Conservation (phyloP, 2,888 invertebrate genomes). For the Latrodectus hesperus region DNA sequence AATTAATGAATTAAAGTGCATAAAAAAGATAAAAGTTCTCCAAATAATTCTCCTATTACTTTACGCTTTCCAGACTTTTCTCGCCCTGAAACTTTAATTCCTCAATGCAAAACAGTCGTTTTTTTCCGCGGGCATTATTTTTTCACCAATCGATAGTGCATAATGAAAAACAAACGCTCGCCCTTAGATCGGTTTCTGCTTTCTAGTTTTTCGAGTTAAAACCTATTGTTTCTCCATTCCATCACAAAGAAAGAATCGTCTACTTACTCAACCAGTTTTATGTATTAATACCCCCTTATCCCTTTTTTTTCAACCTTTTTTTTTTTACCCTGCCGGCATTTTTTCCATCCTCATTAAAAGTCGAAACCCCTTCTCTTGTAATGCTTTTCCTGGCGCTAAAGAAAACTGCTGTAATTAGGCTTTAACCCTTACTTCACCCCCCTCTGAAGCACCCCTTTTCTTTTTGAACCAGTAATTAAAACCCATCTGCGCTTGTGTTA, state of each 20-base stretch:
- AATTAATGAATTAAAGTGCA: no score
- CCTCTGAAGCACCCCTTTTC: constrained; percentile 6
- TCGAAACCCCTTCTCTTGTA: constrained; percentile 30
- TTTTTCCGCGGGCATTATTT: background rate
- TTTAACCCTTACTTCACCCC: constrained; percentile 20
- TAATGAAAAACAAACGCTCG: background rate
- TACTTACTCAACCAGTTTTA: constrained; percentile 52
- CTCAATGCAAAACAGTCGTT: no score
- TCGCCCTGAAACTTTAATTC: no score
- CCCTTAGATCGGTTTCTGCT: background rate
- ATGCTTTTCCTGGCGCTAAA: constrained; percentile 34
- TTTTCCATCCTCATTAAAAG: constrained; percentile 47
- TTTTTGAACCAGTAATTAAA: constrained; percentile 60
- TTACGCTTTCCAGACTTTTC: no score
- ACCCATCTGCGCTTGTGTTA: constrained; percentile 67
- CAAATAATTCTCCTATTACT: no score
- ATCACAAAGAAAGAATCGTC: background rate
- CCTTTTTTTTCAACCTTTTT: background rate
- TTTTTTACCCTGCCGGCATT: background rate
- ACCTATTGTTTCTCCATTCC: background rate
- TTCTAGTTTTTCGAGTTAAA: background rate
- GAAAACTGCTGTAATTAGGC: constrained; percentile 67
- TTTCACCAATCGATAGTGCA: background rate
- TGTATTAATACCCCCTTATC: background rate
- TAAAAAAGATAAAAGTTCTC: no score